Conservation (phyloP, 2,797 vertebrate species). For the Pseudotriccus pelzelni region DNA sequence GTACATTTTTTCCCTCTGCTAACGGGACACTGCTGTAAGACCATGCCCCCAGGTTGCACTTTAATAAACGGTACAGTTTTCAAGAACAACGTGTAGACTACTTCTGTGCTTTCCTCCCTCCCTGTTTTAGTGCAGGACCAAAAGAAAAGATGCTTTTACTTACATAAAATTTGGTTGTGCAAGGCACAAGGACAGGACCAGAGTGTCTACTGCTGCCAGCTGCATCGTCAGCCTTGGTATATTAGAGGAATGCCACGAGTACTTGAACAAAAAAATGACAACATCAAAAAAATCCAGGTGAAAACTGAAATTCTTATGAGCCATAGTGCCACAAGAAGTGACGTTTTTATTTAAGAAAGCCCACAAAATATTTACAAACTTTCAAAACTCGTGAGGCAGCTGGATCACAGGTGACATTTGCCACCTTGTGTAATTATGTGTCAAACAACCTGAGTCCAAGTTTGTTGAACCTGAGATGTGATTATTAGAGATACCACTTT, state of each 20-base stretch:
- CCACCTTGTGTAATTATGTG: neutral
- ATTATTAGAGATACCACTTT: neutral
- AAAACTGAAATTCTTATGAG: neutral
- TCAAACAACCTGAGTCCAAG: constrained; percentile 5
- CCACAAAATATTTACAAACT: constrained; percentile 1
- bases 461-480: constrained; percentile 21
- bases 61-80: constrained; percentile 69
- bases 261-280: neutral
- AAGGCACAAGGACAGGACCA: neutral
- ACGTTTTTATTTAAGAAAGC: constrained; percentile 33
- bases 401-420: neutral
- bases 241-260: neutral
- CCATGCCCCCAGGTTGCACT: constrained; percentile 45
- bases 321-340: neutral
- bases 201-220: neutral
- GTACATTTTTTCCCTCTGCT: neutral
- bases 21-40: constrained; percentile 30
- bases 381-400: neutral
- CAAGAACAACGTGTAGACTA: neutral
- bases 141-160: neutral
- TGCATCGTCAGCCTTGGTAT: neutral
- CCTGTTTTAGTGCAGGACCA: neutral
- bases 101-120: neutral
- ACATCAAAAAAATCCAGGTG: neutral
- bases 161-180: neutral